Conservation (phyloP, 2,113 vertebrate species). For the Manacus vitellinus region DNA sequence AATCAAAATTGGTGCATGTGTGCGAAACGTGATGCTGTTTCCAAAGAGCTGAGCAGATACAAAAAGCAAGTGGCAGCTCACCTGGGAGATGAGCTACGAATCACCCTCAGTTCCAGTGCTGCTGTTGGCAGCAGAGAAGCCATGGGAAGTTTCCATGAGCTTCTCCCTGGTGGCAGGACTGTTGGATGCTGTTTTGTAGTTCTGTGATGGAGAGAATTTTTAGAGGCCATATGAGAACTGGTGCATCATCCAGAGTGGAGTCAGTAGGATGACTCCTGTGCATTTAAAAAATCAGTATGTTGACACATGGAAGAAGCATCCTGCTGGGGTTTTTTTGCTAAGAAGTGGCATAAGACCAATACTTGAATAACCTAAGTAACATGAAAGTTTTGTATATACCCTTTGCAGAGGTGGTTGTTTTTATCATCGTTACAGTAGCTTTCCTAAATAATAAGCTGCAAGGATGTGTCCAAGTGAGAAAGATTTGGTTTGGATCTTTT, state of each 20-base stretch:
- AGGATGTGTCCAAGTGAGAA: not conserved
- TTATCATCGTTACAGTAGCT: not conserved
- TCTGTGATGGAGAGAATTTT: not conserved
- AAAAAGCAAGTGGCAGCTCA: not conserved
- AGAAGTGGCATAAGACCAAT: not conserved
- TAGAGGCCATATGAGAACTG: not conserved
- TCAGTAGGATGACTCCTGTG: not conserved
- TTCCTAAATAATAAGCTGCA: not conserved
- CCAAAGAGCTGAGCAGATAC: not conserved
- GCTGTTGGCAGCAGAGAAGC: not conserved
- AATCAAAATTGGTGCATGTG: not conserved
- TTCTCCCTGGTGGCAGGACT: not conserved
- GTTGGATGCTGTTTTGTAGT: not conserved
- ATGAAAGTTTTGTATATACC: not conserved
- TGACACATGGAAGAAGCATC: not conserved
- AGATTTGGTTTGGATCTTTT: not conserved
- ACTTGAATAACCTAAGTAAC: not conserved
- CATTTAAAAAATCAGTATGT: not conserved
- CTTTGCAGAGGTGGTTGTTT: not conserved
- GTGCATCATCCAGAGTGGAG: not conserved
- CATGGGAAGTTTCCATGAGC: not conserved
- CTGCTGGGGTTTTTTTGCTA: not conserved
- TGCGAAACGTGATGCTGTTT: not conserved
- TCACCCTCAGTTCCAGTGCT: too few species aligned
- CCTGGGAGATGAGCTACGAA: not conserved